Base-by-base conservation (phyloP, 2,888 invertebrate genomes). In the Oligia strigilis region DNA sequence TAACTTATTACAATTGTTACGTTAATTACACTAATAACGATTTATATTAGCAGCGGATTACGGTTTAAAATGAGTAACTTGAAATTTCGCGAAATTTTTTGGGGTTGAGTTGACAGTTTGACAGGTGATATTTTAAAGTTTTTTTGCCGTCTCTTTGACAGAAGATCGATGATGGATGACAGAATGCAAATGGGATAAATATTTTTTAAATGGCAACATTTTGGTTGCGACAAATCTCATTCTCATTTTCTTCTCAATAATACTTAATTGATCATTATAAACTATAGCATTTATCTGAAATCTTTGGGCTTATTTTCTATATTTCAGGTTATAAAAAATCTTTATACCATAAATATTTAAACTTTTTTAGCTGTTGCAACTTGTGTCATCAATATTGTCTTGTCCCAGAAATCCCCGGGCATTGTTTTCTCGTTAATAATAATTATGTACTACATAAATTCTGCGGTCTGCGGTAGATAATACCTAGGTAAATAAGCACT, bases 41-140 rank as follows among this genome's bases (percentile, higher is more conserved):
- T 78, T 79, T 75, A 74, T 64, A 75, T 85, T 78, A 78, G 64
- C 70, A 80, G 77, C 69, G 62, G 80, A 71, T 80, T 86, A 60
- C 70, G 58, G 87, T 71, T 71, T 81, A 67, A 46, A 77, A 55
- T 70, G 67, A 78, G 76, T 82, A 81, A 91, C 91, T 90, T 89
- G 83, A 88, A 91, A 91, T 91, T 91, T 91, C 88, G 87, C 90
- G 88, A 90, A 85, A 80, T 87, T 89, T 89, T 88, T 87, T 81
- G 75, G 78, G 77, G 73, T 82, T 82, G 73, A 78, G 29, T 80
- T 86, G 87, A 90, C 85, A 83, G 82, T 87, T 89, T 81, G 82
- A 84, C 83, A 76, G 72, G 23, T 80, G 75, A 46, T 78, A 62
- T 73, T 74, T 80, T 66, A 29, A 58, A 40, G 40, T 66, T 81